phyloP scores from a whole-genome alignment of 92 coral and sea anemone species.

The Porites lobata region DNA sequence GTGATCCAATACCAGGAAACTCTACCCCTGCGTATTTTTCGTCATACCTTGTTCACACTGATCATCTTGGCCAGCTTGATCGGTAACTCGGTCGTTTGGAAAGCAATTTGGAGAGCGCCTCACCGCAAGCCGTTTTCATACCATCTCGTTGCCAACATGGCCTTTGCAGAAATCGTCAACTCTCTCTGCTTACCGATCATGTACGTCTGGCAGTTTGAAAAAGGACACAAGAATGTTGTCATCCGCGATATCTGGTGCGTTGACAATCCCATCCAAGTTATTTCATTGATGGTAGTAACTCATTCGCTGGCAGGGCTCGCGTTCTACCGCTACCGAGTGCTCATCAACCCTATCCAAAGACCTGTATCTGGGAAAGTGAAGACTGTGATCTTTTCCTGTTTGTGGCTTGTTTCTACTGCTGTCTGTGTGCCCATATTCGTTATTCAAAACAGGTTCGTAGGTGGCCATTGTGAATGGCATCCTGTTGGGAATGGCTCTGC shows the following conservation, averaged over 20 bases:
- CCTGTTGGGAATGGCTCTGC: neutral
- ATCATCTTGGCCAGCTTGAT: slow-evolving; percentile 49
- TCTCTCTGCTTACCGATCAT: slow-evolving; percentile 52
- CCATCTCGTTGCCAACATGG: slow-evolving; percentile 67
- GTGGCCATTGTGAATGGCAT: neutral
- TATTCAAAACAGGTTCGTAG: slow-evolving; percentile 26
- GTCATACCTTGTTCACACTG: slow-evolving; percentile 43
- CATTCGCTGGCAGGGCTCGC: slow-evolving; percentile 63
- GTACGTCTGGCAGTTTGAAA: neutral
- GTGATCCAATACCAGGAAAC: slow-evolving; percentile 44
- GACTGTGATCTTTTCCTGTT: neutral
- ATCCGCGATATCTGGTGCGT: slow-evolving; percentile 40
- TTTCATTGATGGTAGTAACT: slow-evolving; percentile 54
- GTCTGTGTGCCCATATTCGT: slow-evolving; percentile 47
- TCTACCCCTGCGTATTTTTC: slow-evolving; percentile 21
- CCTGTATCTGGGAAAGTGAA: slow-evolving; percentile 14
- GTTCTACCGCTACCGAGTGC: slow-evolving; percentile 50
- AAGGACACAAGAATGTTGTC: slow-evolving; percentile 4
- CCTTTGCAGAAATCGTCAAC: slow-evolving; percentile 64
- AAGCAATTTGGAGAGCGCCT: slow-evolving; percentile 42
- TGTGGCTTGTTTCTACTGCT: slow-evolving; percentile 58
- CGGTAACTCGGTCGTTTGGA: slow-evolving; percentile 64
- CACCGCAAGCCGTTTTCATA: slow-evolving; percentile 67
- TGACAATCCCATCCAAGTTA: slow-evolving; percentile 50
- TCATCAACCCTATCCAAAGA: slow-evolving; percentile 26